A percentile compares a stretch with the other conserved stretches of the same genome.
These are phyloP conservation scores for Eurytoma adleriae DNA, from an alignment of 2,888 invertebrate genomes.

Conservation along the genomic window DNA sequence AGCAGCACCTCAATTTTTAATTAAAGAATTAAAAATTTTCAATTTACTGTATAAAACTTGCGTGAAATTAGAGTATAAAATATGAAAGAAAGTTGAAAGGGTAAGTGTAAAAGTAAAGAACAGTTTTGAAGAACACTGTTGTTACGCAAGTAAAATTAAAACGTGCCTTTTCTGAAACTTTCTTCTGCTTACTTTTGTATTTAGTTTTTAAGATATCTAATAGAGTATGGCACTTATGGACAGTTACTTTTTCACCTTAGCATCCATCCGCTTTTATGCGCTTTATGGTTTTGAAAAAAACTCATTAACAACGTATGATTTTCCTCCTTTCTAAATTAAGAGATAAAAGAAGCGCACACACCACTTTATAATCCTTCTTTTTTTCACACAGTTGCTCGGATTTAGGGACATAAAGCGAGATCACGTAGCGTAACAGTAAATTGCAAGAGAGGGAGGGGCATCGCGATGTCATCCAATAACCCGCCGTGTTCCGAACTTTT, in stretches of 20 bases:
- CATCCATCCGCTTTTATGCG: too few species aligned
- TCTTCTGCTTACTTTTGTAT: not conserved
- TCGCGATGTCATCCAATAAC: conserved; percentile 15
- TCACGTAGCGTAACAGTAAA: not conserved
- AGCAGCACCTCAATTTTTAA: too few species aligned
- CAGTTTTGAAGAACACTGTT: not conserved
- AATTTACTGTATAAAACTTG: too few species aligned
- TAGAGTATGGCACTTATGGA: not conserved
- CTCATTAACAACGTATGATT: not conserved
- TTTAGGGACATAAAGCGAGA: conserved; percentile 1
- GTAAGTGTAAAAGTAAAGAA: not conserved
- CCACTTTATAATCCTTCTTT: not conserved
- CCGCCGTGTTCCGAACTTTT: not conserved
- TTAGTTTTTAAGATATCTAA: conserved; percentile 8
- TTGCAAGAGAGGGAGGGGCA: not conserved
- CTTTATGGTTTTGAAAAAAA: not conserved
- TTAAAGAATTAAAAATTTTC: too few species aligned
- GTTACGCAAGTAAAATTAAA: not conserved
- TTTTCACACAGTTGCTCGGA: not conserved
- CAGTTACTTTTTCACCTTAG: not conserved
- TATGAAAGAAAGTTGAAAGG: not conserved
- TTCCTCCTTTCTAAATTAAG: not conserved
- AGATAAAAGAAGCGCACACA: not conserved
- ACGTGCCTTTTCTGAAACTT: not conserved
- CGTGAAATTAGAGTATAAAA: not conserved